A percentile compares a stretch with the other conserved stretches of the same genome.
phyloP scores from a whole-genome alignment of 2,113 vertebrate species.

The Salvator merianae region DNA sequence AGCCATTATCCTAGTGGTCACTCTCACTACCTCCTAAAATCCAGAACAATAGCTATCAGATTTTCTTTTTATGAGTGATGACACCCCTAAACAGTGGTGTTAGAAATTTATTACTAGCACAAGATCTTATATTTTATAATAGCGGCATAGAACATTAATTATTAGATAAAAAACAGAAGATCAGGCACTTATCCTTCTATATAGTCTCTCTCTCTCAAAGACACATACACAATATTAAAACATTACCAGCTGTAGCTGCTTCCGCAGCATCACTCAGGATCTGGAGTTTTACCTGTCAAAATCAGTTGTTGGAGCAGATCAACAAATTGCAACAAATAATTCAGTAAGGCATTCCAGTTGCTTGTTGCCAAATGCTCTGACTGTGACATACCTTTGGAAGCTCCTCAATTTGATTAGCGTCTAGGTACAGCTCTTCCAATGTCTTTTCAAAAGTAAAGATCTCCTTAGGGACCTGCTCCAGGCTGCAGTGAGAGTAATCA shows the following conservation, averaged over 20 bases:
- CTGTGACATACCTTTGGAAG: conserved; percentile 90
- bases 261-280: too few relatives aligned
- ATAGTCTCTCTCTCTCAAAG: background rate
- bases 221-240: conserved; percentile 6
- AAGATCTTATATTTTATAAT: background rate
- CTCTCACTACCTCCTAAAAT: background rate
- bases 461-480: conserved; percentile 98
- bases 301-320: too few relatives aligned
- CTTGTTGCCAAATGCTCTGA: too few relatives aligned
- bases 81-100: background rate
- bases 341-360: too few relatives aligned
- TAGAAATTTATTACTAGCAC: too few relatives aligned
- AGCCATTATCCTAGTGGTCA: background rate
- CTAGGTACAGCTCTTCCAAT: conserved; percentile 97
- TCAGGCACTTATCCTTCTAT: background rate
- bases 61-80: background rate
- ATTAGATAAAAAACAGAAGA: background rate
- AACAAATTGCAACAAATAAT: too few relatives aligned
- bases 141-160: background rate
- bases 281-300: too few relatives aligned
- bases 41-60: background rate
- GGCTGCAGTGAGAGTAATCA: conserved; percentile 99
- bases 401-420: conserved; percentile 99
- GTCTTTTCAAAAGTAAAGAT: conserved; percentile 98
- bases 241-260: conserved; percentile 43